Conservation (phyloP, 2,797 vertebrate genomes). For the Odontamblyopus lacepedii region DNA sequence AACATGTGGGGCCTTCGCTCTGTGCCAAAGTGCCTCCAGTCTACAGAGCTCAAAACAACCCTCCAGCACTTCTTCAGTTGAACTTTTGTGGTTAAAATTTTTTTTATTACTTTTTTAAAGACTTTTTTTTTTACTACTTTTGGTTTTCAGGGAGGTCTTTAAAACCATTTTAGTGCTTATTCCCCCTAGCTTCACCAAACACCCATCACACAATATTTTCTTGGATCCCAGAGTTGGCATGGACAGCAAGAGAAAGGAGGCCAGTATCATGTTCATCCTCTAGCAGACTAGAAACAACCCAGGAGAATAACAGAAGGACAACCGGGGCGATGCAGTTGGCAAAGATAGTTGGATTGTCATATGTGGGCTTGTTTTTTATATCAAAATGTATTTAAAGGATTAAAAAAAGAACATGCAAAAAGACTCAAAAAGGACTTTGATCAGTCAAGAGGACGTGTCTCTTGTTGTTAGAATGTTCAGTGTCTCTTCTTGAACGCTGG, state of each 20-base stretch:
- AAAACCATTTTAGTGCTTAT: constrained; percentile 39
- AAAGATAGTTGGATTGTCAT: constrained; percentile 71
- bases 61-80: constrained; percentile 57
- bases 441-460: constrained; percentile 26
- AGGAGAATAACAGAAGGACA: constrained; percentile 33
- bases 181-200: constrained; percentile 39
- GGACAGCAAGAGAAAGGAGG: constrained; percentile 41
- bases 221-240: constrained; percentile 36
- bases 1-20: constrained; percentile 73
- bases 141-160: constrained; percentile 64
- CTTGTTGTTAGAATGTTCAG: constrained; percentile 43
- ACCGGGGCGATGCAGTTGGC: constrained; percentile 50
- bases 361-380: constrained; percentile 80
- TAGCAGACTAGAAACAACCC: constrained; percentile 23
- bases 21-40: constrained; percentile 82
- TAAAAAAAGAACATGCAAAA: constrained; percentile 60
- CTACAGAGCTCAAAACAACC: constrained; percentile 72
- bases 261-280: constrained; percentile 40
- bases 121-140: constrained; percentile 55
- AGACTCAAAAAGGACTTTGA: constrained; percentile 43
- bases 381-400: constrained; percentile 83
- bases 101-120: constrained; percentile 48
- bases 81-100: constrained; percentile 55
- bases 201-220: constrained; percentile 21
- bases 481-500: constrained; percentile 54